Percentiles rank a stretch among this genome's conserved stretches.
Evolutionary conservation across 2,797 vertebrate genomes (phyloP).

Genomic region (Bovichtus variegatus): DNA sequence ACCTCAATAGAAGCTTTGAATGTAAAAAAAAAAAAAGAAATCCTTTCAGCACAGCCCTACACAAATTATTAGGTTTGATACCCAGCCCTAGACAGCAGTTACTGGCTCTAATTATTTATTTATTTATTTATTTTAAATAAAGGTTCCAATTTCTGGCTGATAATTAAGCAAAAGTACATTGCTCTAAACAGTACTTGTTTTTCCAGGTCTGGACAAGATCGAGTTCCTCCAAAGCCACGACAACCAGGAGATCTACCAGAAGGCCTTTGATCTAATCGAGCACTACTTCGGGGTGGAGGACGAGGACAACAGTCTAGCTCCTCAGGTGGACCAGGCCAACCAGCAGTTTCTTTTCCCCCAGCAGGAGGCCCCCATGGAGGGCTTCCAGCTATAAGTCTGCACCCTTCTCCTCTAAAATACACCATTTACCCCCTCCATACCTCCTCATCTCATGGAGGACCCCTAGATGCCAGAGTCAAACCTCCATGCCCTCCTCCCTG

Average conservation of each 20-base stretch:
- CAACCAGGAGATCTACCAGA: slow-evolving; percentile 99
- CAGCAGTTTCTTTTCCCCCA: slow-evolving; percentile 99
- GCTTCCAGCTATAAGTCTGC: slow-evolving; percentile 96
- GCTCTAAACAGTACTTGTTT: neutral
- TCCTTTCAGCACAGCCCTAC: too few species aligned
- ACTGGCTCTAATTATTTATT: neutral
- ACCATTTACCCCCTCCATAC: slow-evolving; percentile 41
- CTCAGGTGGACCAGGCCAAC: slow-evolving; percentile 95
- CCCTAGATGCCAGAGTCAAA: slow-evolving; percentile 25
- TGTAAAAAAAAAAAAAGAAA: too few species aligned
- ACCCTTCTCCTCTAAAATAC: slow-evolving; percentile 53
- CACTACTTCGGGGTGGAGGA: slow-evolving; percentile 98
- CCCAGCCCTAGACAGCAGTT: neutral
- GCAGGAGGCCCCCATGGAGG: slow-evolving; percentile 97
- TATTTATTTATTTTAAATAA: neutral
- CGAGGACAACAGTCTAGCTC: slow-evolving; percentile 91
- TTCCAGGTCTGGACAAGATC: slow-evolving; percentile 95
- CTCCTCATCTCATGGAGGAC: slow-evolving; percentile 28
- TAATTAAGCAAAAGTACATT: neutral
- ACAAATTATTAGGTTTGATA: neutral
- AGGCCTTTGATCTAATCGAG: slow-evolving; percentile 97
- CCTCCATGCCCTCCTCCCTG: slow-evolving; percentile 18
- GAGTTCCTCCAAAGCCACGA: slow-evolving; percentile 98
- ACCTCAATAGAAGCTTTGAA: too few species aligned
- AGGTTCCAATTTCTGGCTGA: neutral